Conservation (phyloP, 2,797 vertebrate species). For the Mus caroli region DNA sequence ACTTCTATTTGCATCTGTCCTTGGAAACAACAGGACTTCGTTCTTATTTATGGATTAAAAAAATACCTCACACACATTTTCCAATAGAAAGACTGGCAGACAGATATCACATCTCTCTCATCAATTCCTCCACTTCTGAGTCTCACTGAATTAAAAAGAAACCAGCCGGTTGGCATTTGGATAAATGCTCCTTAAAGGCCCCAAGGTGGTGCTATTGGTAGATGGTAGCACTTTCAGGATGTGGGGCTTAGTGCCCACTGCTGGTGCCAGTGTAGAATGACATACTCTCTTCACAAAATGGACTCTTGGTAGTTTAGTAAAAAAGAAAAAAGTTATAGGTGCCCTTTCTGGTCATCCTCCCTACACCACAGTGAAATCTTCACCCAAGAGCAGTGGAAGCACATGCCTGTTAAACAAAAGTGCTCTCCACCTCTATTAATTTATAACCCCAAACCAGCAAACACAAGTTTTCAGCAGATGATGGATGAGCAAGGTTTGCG, state of each 20-base stretch:
- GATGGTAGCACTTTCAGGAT: not conserved
- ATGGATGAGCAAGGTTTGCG: not conserved
- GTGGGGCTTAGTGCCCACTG: not conserved
- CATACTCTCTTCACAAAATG: not conserved
- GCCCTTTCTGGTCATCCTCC: accelerated
- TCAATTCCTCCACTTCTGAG: not conserved
- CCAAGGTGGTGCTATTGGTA: not conserved
- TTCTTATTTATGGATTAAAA: not conserved
- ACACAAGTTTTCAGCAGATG: not conserved
- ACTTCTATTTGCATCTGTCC: not conserved
- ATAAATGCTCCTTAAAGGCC: not conserved
- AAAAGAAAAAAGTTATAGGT: not conserved
- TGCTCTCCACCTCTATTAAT: not conserved
- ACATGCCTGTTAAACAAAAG: not conserved
- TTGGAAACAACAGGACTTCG: not conserved
- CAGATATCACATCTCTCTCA: not conserved
- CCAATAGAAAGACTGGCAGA: not conserved
- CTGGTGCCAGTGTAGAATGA: not conserved
- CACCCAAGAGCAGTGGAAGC: not conserved
- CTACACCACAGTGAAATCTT: not conserved
- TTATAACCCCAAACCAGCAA: not conserved
- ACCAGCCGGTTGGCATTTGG: not conserved
- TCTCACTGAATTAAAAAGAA: not conserved
- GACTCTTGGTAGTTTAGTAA: not conserved
- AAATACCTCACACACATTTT: not conserved